A percentile compares a stretch with the other conserved stretches of the same genome.
phyloP scores from a whole-genome alignment of 2,113 vertebrate genomes.

The Melospiza melodia region DNA sequence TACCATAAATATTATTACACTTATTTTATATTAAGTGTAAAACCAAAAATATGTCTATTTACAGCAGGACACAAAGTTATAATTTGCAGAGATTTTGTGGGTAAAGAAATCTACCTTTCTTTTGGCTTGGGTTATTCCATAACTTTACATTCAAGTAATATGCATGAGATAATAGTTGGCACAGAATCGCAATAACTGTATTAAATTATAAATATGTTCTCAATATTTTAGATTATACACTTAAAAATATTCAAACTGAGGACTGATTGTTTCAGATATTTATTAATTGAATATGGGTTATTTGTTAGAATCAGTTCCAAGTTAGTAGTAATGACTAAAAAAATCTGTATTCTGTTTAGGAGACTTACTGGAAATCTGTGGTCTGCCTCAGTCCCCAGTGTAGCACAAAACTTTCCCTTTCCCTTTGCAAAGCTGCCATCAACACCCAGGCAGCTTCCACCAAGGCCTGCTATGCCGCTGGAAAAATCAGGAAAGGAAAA shows the following conservation, averaged over 20 bases:
- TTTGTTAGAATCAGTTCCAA: not conserved
- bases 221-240: slow-evolving; percentile 5
- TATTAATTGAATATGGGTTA: not conserved
- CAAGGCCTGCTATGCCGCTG: not conserved
- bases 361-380: not conserved
- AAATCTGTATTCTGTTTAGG: not conserved
- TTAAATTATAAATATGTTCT: slow-evolving; percentile 28
- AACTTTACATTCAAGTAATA: not conserved
- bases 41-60: not conserved
- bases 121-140: not conserved
- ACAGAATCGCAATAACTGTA: not conserved
- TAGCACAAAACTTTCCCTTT: not conserved
- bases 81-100: not conserved
- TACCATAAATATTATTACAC: not conserved
- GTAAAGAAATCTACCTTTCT: not conserved
- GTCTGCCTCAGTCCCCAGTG: not conserved
- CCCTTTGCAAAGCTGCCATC: not conserved
- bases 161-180: slow-evolving; percentile 47
- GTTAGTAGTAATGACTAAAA: not conserved
- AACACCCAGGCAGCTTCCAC: not conserved
- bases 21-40: not conserved
- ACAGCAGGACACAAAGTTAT: not conserved
- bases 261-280: not conserved
- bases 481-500: not conserved
- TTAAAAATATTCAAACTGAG: not conserved